Conservation (phyloP, 2,113 vertebrate species). For the Eidolon helvum region DNA sequence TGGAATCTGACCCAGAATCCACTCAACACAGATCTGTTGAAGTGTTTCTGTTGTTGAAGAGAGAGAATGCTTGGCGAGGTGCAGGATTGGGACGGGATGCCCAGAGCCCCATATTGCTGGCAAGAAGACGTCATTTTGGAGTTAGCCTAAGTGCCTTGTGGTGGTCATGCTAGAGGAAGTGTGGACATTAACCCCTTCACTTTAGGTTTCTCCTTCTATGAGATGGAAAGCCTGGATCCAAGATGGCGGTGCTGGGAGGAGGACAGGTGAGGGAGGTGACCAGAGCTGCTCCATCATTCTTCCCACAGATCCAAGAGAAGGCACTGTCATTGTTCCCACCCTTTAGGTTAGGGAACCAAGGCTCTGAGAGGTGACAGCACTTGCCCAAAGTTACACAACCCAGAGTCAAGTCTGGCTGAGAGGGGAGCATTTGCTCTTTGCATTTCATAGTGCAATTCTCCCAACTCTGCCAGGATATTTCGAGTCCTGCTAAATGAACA, state of each 20-base stretch:
- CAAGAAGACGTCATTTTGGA: not conserved
- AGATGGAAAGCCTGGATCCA: not conserved
- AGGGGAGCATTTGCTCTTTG: not conserved
- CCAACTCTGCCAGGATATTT: not conserved
- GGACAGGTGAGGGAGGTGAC: not conserved
- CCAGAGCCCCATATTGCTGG: not conserved
- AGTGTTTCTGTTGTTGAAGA: not conserved
- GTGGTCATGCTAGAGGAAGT: not conserved
- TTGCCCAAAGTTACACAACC: not conserved
- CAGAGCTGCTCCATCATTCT: not conserved
- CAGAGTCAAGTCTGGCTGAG: not conserved
- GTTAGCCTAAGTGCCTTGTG: not conserved
- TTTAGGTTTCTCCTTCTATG: not conserved
- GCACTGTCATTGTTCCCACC: not conserved
- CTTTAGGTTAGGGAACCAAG: not conserved
- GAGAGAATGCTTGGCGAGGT: not conserved
- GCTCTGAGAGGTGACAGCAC: not conserved
- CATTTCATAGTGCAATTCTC: not conserved
- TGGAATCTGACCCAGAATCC: not conserved
- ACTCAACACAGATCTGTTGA: not conserved
- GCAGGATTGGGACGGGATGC: not conserved
- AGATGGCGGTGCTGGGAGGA: not conserved
- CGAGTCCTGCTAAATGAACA: not conserved
- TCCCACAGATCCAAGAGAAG: too few relatives aligned
- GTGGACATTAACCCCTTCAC: not conserved